Percentiles rank a stretch among this genome's conserved stretches.
phyloP scores from a whole-genome alignment of 2,113 vertebrate species.

The Clarias macrocephalus region DNA sequence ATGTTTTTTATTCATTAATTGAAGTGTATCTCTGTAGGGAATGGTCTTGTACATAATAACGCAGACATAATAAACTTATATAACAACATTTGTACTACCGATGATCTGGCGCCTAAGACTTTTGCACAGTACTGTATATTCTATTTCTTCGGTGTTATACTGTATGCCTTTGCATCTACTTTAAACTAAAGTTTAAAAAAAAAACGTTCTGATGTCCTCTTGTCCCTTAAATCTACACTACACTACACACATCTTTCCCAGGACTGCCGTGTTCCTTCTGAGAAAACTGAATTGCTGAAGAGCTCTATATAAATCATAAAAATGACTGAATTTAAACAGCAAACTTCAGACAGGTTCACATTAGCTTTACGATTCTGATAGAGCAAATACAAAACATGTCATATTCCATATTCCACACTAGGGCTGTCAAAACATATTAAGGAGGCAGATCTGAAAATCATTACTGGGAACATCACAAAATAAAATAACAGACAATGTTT shows the following conservation, averaged over 20 bases:
- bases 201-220: not conserved
- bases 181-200: constrained; percentile 39
- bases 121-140: too few relatives aligned
- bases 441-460: not conserved
- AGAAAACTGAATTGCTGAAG: constrained; percentile 6
- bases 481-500: not conserved
- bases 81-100: too few relatives aligned
- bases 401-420: not conserved
- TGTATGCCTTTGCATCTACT: not conserved
- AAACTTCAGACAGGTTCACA: constrained; percentile 9
- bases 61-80: too few relatives aligned
- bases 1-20: too few relatives aligned
- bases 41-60: too few relatives aligned
- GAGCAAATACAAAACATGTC: not conserved
- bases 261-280: not conserved
- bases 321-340: not conserved
- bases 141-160: too few relatives aligned
- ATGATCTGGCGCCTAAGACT: too few relatives aligned
- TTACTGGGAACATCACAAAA: not conserved
- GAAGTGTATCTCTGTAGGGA: too few relatives aligned
- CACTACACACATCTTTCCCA: not conserved
- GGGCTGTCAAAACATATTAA: not conserved
- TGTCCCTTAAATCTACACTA: not conserved
- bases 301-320: constrained; percentile 17
- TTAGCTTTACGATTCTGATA: not conserved